Conservation (phyloP, 2,113 vertebrate genomes). For the Tetrao urogallus region DNA sequence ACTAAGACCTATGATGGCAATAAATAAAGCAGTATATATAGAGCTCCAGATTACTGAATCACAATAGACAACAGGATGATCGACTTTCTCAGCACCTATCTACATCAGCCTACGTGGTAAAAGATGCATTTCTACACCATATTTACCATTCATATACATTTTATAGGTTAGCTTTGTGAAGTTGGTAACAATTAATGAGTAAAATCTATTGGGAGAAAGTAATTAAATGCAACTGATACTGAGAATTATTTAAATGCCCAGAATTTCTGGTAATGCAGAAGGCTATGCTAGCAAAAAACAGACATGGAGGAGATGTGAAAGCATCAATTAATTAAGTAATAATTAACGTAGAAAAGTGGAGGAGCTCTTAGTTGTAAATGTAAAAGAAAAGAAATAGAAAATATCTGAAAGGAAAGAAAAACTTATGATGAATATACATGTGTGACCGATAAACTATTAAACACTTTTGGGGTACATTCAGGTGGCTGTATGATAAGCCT, state of each 20-base stretch:
- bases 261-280: constrained; percentile 5
- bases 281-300: not conserved
- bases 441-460: not conserved
- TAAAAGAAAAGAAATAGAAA: not conserved
- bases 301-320: not conserved
- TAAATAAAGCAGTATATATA: not conserved
- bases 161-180: not conserved
- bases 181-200: constrained; percentile 4
- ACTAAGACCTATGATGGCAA: not conserved
- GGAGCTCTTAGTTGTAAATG: not conserved
- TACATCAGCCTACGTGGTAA: not conserved
- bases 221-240: constrained; percentile 42
- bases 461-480: not conserved
- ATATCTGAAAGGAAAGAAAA: not conserved
- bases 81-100: not conserved
- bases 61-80: not conserved
- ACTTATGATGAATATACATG: not conserved
- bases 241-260: not conserved
- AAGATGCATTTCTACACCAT: not conserved
- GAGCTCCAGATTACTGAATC: not conserved
- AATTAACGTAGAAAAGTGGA: not conserved
- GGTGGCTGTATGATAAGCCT: not conserved
- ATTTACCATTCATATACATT: constrained; percentile 37
- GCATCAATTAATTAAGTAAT: constrained; percentile 42
- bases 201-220: constrained; percentile 50